Evolutionary conservation across 2,888 invertebrate species (phyloP), one percentile per base, ranked within the genome.

Genomic region (Syrista parreyssii): DNA sequence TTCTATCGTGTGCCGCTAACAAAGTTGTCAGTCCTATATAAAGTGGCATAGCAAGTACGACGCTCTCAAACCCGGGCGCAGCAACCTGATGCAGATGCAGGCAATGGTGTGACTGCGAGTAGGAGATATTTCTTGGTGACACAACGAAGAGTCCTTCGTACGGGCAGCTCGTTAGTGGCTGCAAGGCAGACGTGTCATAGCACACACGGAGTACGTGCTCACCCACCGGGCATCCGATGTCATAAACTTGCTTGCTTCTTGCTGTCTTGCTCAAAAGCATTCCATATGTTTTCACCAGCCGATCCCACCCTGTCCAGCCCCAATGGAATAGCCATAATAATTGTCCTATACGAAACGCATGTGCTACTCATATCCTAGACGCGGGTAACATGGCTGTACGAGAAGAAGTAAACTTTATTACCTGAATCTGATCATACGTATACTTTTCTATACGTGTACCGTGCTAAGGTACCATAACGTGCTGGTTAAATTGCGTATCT

Each of bases 111-210:
- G 75, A 78, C 80, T 79, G 79, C 79, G 78, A 76, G 79, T 76
- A 74, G 78, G 76, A 83, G 86, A 85, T 87, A 87, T 86, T 87
- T 88, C 88, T 86, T 83, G 85, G 81, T 84, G 87, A 86, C 85
- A 84, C 85, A 86, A 83, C 83, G 82, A 79, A 78, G 75, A 76
- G 75, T 34, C 32, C 73, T 73, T 36, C 33, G 75, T 80, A 76
- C 80, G 80, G 80, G 79, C 82, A 84, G 85, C 88, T 88, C 86
- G 88, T 89, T 88, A 89, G 87, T 80, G 83, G 80, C 81, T 75
- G 78, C 78, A 80, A 31, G 76, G 75, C 81, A 80, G 79, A 80
- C 83, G 78, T 82, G 83, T 86, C 84, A 82, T 83, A 84, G 80
- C 78, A 68, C 71, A 75, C 71, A 31, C 78, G 77, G 79, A 80